A percentile compares a stretch with the other conserved stretches of the same genome.
phyloP scores from a whole-genome alignment of 2,113 vertebrate genomes.

The Muscicapa adusta region DNA sequence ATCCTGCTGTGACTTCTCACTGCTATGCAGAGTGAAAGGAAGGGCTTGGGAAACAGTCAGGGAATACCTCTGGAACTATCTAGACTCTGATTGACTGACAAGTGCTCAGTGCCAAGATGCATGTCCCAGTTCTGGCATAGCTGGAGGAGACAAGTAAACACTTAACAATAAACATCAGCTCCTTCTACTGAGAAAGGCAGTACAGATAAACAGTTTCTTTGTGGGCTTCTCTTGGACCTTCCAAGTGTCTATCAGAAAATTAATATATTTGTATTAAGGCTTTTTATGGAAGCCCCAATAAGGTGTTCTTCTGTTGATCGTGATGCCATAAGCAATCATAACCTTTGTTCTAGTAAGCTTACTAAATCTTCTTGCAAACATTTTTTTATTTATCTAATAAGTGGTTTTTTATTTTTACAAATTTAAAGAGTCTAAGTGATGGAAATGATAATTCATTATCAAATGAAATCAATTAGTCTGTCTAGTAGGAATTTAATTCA shows the following conservation, averaged over 20 bases:
- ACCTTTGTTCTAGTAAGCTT: background rate
- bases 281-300: background rate
- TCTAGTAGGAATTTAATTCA: background rate
- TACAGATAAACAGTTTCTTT: background rate
- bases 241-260: background rate
- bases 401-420: background rate
- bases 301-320: background rate
- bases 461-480: background rate
- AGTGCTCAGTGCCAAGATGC: background rate
- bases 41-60: background rate
- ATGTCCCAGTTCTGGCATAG: background rate
- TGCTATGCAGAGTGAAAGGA: slow-evolving; percentile 15
- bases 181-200: background rate
- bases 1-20: background rate
- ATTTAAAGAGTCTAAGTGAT: background rate
- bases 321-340: background rate
- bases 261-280: background rate
- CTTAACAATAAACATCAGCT: background rate
- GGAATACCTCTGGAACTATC: background rate
- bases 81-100: background rate
- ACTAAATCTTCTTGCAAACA: background rate
- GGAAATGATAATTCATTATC: background rate
- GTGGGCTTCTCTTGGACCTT: background rate
- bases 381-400: background rate
- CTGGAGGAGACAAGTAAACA: background rate